Base-by-base conservation (phyloP, 2,888 invertebrate species). In the Campopleginae sp. region DNA sequence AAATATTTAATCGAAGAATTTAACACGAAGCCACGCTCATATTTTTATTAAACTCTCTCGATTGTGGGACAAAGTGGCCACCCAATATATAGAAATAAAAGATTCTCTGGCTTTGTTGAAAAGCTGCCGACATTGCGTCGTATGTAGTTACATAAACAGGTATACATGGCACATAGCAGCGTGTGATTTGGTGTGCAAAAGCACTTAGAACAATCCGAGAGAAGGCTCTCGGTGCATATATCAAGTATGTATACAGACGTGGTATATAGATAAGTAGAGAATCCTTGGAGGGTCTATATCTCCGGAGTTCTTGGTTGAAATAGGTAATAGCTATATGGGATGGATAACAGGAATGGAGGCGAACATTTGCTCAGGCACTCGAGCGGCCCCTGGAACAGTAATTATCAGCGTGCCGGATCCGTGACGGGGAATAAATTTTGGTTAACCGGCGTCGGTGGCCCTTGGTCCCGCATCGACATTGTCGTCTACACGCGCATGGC, bases 361-460 rank as follows among this genome's bases (percentile, higher is more conserved):
- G 84, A 82, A 77, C 82, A 83, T 86, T 88, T 86, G 80, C 74
- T 86, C 63, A 75, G 79, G 58, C 81, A 76, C 84, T 81, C 77
- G 31, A 68, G 48, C 70, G 75, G 66, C 66, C 82, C 79, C 86
- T 80, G 58, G 77, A 65, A 71, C 77, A 83, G 85, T 87, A 90
- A 90, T 90, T 89, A 89, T 90, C 88, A 87, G 83, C 75, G 70
- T 70, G 78, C 85, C 70, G 80, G 82, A 86, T 88, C 86, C 89
- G 87, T 89, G 89, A 85, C 83, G 84, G 75, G 86, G 89, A 89
- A 90, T 90, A 90, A 88, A 90, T 90, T 90, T 88, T 76, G 82
- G 83, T 86, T 84, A 86, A 82, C 83, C 76, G 68, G 79, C 79
- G 63, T 68, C 68, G 81, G 74, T 72, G 75, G 19, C 61, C 72